These are phyloP conservation scores for Cerceris rybyensis DNA, from an alignment of 2,888 invertebrate genomes.

Conservation along the genomic window DNA sequence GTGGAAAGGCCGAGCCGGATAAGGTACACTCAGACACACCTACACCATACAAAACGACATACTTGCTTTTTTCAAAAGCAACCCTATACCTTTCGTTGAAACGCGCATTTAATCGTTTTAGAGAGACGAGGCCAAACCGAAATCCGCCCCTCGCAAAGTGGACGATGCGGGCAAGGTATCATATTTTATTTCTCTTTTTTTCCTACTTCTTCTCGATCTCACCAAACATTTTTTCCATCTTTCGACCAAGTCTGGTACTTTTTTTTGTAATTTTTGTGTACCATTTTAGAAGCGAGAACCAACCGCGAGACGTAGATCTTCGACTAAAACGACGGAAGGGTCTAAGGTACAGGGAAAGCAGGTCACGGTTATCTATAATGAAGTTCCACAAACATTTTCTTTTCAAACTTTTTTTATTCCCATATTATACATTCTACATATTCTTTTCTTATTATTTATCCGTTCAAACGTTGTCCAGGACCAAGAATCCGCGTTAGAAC, in stretches of 20 bases:
- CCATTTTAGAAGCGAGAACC: constrained; percentile 54
- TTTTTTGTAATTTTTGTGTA: constrained; percentile 19
- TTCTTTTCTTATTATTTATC: constrained; percentile 19
- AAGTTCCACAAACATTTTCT: constrained; percentile 14
- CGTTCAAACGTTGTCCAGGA: constrained; percentile 51
- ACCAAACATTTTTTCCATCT: background rate
- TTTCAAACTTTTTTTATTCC: constrained; percentile 13
- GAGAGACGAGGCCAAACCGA: constrained; percentile 41
- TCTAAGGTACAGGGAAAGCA: constrained; percentile 54
- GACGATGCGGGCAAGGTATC: constrained; percentile 55
- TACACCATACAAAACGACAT: background rate
- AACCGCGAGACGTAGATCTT: constrained; percentile 51
- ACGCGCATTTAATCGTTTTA: constrained; percentile 31
- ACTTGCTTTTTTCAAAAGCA: background rate
- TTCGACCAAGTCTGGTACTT: background rate
- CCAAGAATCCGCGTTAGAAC: constrained; percentile 46
- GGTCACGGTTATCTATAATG: constrained; percentile 23
- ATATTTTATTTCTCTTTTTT: constrained; percentile 8
- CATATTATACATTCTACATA: constrained; percentile 36
- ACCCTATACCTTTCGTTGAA: no score
- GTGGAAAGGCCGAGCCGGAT: constrained; percentile 29
- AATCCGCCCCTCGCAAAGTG: constrained; percentile 42
- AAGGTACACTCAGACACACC: constrained; percentile 48
- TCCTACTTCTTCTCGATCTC: background rate
- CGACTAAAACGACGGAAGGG: constrained; percentile 49